phyloP scores from a whole-genome alignment of 2,888 invertebrate species.

The Drosophila recens region DNA sequence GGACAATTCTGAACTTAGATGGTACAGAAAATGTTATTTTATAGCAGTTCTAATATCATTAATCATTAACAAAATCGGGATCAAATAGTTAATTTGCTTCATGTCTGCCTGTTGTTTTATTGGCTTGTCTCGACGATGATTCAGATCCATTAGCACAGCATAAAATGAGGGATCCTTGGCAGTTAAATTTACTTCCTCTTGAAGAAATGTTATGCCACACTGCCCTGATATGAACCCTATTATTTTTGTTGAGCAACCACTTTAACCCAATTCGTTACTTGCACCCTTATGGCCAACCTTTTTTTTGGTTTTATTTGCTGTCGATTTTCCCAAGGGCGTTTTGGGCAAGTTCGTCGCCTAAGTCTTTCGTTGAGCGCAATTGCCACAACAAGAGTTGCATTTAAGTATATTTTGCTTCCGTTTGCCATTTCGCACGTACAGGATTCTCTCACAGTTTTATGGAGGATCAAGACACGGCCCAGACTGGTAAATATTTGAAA shows the following conservation, averaged over 20 bases:
- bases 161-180: conserved; percentile 4
- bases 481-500: conserved; percentile 53
- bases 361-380: conserved; percentile 47
- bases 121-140: background rate
- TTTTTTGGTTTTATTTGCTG: background rate
- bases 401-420: conserved; percentile 61
- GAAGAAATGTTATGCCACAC: conserved; percentile 6
- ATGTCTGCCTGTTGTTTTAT: background rate
- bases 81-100: background rate
- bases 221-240: conserved; percentile 6
- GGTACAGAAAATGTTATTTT: background rate
- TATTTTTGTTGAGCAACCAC: conserved; percentile 17
- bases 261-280: background rate
- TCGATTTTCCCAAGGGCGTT: conserved; percentile 5
- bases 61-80: background rate
- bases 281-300: conserved; percentile 30
- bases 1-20: background rate
- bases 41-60: background rate
- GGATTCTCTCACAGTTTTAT: conserved; percentile 36
- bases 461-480: conserved; percentile 23
- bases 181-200: background rate
- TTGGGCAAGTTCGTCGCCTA: conserved; percentile 51
- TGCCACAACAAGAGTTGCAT: conserved; percentile 29
- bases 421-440: conserved; percentile 63
- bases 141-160: conserved; percentile 27